Percentiles rank a stretch among this genome's conserved stretches.
Evolutionary conservation across 2,113 vertebrate genomes (phyloP).

Genomic region (Channa maculata): DNA sequence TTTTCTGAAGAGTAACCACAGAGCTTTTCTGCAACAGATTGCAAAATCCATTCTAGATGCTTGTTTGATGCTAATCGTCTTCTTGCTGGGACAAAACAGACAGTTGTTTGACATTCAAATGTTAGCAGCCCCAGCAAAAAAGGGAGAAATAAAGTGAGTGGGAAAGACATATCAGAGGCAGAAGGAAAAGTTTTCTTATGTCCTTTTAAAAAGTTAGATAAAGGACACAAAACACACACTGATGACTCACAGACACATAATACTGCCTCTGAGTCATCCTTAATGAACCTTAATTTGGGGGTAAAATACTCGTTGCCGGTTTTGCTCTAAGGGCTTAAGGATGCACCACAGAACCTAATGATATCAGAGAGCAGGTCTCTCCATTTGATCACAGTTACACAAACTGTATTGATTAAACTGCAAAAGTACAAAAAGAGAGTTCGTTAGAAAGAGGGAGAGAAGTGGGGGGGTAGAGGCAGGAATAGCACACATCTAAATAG

Average conservation of each 20-base stretch:
- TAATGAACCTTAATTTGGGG: constrained; percentile 62
- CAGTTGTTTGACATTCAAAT: constrained; percentile 34
- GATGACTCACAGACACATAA: constrained; percentile 51
- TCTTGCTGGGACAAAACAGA: constrained; percentile 31
- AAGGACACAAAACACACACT: constrained; percentile 30
- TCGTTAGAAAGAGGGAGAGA: not conserved
- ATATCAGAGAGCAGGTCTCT: constrained; percentile 46
- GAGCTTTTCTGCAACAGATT: constrained; percentile 37
- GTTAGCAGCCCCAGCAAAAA: constrained; percentile 17
- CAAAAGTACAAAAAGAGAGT: not conserved
- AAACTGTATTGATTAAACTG: not conserved
- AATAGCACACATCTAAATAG: constrained; percentile 43
- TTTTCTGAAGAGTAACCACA: constrained; percentile 53
- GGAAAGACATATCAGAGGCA: not conserved
- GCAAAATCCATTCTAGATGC: constrained; percentile 52
- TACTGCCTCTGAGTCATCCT: constrained; percentile 61
- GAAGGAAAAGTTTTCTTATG: constrained; percentile 21
- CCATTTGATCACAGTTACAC: constrained; percentile 26
- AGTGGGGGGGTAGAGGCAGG: not conserved
- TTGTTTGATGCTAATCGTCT: constrained; percentile 28
- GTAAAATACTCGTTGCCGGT: constrained; percentile 46
- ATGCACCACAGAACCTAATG: constrained; percentile 41
- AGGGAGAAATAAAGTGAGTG: constrained; percentile 1
- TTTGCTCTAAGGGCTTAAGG: constrained; percentile 57
- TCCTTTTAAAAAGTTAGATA: constrained; percentile 23